Base-by-base conservation (phyloP, 2,888 invertebrate species). In the Lasioglossum lativentre region DNA sequence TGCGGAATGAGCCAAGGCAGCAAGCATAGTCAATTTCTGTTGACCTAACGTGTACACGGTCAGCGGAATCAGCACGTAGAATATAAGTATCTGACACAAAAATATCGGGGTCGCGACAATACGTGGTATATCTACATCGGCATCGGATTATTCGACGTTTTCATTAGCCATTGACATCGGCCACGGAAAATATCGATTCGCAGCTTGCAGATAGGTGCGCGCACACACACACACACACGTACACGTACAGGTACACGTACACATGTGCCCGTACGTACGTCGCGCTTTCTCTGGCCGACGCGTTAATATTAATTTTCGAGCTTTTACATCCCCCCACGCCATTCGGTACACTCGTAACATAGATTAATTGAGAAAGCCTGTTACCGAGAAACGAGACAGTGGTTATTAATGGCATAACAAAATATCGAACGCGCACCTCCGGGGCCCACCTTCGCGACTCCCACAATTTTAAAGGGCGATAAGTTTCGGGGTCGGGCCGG, bases 281-380 rank as follows among this genome's bases (percentile, higher is more conserved):
- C 78, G 81, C 80, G 81, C 80, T 87, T 86, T 82, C 86, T 89
- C 87, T 74, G 78, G 75, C 87, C 78, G 77, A 74, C 81, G 83
- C 92, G 89, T 92, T 92, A 92, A 91, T 92, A 91, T 92, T 91
- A 91, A 92, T 92, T 90, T 86, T 86, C 89, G 80, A 76, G 90
- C 91, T 91, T 91, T 90, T 90, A 90, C 87, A 88, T 89, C 86
- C 85, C 82, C 77, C 85, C 86, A 80, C 87, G 85, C 88, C 87
- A 79, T 87, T 89, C 86, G 83, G 90, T 77, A 87, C 86, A 92
- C 90, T 89, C 92, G 90, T 92, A 93, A 93, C 92, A 89, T 90
- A 92, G 92, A 93, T 93, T 93, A 93, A 93, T 93, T 90, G 92
- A 90, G 92, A 92, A 93, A 92, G 91, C 92, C 92, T 92, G 92